Percentiles rank a stretch among this genome's conserved stretches.
These are phyloP conservation scores for Mesodorylaimus sp. DNA, from an alignment of 2,888 invertebrate genomes.

Conservation along the genomic window DNA sequence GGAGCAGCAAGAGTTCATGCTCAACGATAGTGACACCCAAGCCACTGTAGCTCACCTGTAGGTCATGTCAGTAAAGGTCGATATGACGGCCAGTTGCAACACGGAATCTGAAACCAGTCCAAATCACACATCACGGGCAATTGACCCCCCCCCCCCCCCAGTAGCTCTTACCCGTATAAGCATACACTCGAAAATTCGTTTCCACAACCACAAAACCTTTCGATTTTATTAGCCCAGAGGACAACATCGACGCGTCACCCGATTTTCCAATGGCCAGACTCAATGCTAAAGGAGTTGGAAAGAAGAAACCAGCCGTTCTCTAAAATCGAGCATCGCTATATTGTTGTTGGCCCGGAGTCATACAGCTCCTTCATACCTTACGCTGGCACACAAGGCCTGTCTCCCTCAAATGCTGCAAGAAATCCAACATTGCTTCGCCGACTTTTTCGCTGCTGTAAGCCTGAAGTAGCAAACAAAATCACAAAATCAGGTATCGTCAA, in stretches of 20 bases:
- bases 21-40: no score
- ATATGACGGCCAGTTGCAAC: constrained; percentile 75
- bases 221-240: no score
- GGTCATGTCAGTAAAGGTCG: constrained; percentile 73
- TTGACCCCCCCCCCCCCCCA: background rate
- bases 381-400: constrained; percentile 58
- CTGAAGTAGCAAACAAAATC: constrained; percentile 31
- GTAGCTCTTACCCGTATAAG: constrained; percentile 57
- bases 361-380: constrained; percentile 8
- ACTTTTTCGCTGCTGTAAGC: constrained; percentile 90
- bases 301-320: constrained; percentile 75
- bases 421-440: constrained; percentile 63
- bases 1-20: no score
- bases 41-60: no score
- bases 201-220: constrained; percentile 75
- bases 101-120: constrained; percentile 35
- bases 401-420: constrained; percentile 83
- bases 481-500: no score
- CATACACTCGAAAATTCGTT: constrained; percentile 86
- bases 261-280: constrained; percentile 54
- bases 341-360: no score
- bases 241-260: no score
- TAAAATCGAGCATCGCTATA: constrained; percentile 30
- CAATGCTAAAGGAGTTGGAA: constrained; percentile 76
- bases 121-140: background rate